These are phyloP conservation scores for Ypsolopha scabrella DNA, from an alignment of 2,888 invertebrate genomes.

Conservation along the genomic window DNA sequence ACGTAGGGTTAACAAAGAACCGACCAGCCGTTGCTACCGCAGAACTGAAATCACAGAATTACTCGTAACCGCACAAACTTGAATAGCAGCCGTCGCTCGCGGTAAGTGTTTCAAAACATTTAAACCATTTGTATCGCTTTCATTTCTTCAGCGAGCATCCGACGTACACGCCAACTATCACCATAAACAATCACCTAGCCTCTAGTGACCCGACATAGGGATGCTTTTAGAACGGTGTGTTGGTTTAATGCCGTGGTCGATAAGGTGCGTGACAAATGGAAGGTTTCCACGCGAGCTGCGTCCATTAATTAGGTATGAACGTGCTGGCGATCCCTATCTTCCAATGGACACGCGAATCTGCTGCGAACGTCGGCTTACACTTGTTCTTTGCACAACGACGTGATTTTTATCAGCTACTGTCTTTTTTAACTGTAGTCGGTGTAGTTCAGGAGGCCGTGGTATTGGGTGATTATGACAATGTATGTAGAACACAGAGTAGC, in stretches of 20 bases:
- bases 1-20: too few species aligned
- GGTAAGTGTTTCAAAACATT: conserved; percentile 56
- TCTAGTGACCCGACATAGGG: too few species aligned
- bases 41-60: too few species aligned
- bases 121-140: conserved; percentile 62
- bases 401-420: neutral
- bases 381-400: neutral
- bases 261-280: conserved; percentile 46
- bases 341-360: conserved; percentile 51
- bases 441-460: too few species aligned
- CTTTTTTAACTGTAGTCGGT: neutral
- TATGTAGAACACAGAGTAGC: too few species aligned
- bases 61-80: too few species aligned
- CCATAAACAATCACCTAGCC: too few species aligned
- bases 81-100: too few species aligned
- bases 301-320: conserved; percentile 55
- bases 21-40: too few species aligned
- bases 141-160: conserved; percentile 62
- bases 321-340: conserved; percentile 48
- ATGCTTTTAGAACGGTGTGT: too few species aligned
- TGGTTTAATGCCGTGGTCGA: too few species aligned
- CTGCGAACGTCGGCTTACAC: neutral
- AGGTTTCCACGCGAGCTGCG: conserved; percentile 51
- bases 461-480: too few species aligned
- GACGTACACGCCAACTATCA: conserved; percentile 19